A percentile compares a stretch with the other conserved stretches of the same genome.
phyloP scores from a whole-genome alignment of 2,888 invertebrate genomes.

The Cyclophora punctaria region DNA sequence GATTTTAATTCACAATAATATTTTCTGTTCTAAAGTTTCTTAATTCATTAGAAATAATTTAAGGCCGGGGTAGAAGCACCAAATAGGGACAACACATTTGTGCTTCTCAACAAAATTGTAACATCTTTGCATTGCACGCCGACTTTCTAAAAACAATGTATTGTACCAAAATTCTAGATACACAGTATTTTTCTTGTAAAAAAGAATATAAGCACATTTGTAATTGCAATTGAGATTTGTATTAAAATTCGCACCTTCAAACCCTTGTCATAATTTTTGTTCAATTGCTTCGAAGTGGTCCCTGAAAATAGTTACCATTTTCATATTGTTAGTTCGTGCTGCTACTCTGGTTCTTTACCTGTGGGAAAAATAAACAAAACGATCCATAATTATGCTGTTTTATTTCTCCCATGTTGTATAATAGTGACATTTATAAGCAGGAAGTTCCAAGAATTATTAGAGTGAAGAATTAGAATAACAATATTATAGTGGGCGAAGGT shows the following conservation, averaged over 20 bases:
- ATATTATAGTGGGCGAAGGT: slow-evolving; percentile 64
- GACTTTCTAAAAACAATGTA: neutral
- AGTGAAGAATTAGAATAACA: slow-evolving; percentile 49
- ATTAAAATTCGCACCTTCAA: slow-evolving; percentile 1
- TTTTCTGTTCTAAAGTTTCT: slow-evolving; percentile 46
- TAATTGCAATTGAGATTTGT: slow-evolving; percentile 10
- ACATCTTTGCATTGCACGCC: neutral
- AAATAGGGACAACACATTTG: slow-evolving; percentile 16
- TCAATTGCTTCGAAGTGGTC: slow-evolving; percentile 43
- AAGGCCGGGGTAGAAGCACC: slow-evolving; percentile 62
- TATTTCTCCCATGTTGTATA: slow-evolving; percentile 27
- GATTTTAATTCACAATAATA: slow-evolving; percentile 42
- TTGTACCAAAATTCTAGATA: too few relatives aligned
- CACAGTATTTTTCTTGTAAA: too few relatives aligned
- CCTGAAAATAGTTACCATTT: slow-evolving; percentile 74
- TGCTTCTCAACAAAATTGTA: slow-evolving; percentile 2
- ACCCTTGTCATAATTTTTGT: slow-evolving; percentile 16
- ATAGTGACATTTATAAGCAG: slow-evolving; percentile 14
- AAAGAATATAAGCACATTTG: too few relatives aligned
- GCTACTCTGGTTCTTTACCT: slow-evolving; percentile 70
- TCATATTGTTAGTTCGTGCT: slow-evolving; percentile 64
- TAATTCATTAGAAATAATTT: slow-evolving; percentile 55
- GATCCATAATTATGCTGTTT: slow-evolving; percentile 44
- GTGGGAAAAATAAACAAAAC: slow-evolving; percentile 69
- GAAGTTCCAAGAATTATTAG: slow-evolving; percentile 23